Evolutionary conservation across 1,140 invertebrate species (phyloP).

Genomic region (Diuraphis noxia): DNA sequence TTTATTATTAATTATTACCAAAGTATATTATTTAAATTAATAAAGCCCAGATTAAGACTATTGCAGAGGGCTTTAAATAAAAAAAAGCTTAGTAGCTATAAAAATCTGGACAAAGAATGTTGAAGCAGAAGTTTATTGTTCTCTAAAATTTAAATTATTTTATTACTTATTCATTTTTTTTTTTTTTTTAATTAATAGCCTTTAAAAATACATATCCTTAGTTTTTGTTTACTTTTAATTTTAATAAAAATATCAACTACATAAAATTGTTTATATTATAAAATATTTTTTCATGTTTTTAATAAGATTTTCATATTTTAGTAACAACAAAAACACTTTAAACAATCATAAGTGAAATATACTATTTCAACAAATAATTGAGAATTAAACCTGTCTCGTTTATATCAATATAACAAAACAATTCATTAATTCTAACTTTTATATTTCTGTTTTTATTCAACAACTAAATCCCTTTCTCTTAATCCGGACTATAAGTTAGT

Average conservation of each 20-base stretch:
- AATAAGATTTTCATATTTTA: neutral
- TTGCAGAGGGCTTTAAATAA: neutral
- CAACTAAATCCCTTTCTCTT: neutral
- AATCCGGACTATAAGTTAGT: neutral
- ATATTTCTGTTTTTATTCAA: neutral
- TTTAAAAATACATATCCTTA: neutral
- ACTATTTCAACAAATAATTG: neutral
- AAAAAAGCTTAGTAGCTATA: neutral
- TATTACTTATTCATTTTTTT: neutral
- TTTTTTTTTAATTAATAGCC: neutral
- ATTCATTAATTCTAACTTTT: neutral
- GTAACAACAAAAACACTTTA: neutral
- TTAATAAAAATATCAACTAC: neutral
- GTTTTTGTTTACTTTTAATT: neutral
- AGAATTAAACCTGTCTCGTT: neutral
- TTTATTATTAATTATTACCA: neutral
- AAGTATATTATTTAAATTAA: neutral
- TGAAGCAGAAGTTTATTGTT: neutral
- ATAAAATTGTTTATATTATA: neutral
- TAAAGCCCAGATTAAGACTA: neutral
- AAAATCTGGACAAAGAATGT: neutral
- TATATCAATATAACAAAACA: neutral
- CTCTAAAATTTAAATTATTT: neutral
- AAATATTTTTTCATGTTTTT: neutral
- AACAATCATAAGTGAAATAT: neutral